Base-by-base conservation (phyloP, 92 coral and sea anemone species). In the Montipora capitata region DNA sequence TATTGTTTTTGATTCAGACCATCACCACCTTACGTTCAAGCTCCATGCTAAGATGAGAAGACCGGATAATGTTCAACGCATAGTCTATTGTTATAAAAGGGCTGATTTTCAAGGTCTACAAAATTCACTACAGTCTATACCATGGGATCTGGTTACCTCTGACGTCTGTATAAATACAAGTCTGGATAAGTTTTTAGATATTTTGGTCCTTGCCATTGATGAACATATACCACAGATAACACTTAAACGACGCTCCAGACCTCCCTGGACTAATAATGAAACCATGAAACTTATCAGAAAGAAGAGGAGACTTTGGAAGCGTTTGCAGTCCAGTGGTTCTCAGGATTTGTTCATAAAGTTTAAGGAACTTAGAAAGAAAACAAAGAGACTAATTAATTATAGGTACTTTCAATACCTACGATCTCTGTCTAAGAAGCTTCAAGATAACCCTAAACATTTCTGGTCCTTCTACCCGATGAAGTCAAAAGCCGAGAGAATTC, bases 81-180 rank as follows among this genome's bases (percentile, higher is more conserved):
- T 80, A 56, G 87, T 80, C 27, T 87, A 87, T 44, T 69, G 74
- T 69, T 87, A 87, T 12, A 78, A 78, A 70, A 78, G 56, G 11
- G 90, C 85, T 45, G 79, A 87, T 65, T 78, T 87, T 58, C 68
- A 81, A 18, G 78, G 86, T 81, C 14, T 81, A n/a, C 40, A 48
- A 13, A 7, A 81, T 13, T 59, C 86, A 68, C 38, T 81, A 48
- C 17, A 52, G 6, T 14, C 66, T 52, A 12, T 41, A 69, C 88
- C 72, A 4, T 83, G 80, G 88, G 80, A 83, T 43, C 11, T 38
- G 59, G 80, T 73, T 3, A 72, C 42, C 14, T 83, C 41, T 39
- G 72, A 72, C 10, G 18, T 10, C 14, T 71, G 79, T 38, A 27
- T 83, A 40, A 48, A 73, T 12, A 67, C 80, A 40, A 10, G 80